Evolutionary conservation across 2,113 vertebrate species (phyloP), one percentile per base, ranked within the genome.

Genomic region (Menidia beryllina): DNA sequence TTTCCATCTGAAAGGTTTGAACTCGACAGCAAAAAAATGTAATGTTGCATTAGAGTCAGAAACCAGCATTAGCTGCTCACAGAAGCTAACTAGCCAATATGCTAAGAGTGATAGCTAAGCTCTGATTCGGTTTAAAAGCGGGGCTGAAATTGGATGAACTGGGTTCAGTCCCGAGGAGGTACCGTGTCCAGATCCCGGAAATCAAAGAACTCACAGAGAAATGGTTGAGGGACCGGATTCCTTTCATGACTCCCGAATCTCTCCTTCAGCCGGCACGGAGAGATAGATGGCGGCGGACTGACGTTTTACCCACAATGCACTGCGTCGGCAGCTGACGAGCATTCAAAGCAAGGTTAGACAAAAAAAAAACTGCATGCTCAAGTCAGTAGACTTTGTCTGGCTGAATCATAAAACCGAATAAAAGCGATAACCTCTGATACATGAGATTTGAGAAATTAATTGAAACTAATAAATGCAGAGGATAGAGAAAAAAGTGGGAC

Each of bases 231-330:
- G 83, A 69, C 17, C 75, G 82, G 56, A 93, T 84, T 78, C 87
- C 86, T 77, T 79, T 90, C 93, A 94, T 94, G 85, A 57, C 84
- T 91, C 53, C 36, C 5, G n/a, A 19, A 8, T 79, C 68, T 88
- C 83, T 89, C 86, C 89, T 90, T 90, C 87, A 85, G 53, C 81
- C 69, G 71, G 66, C 13, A 45, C 21, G 38, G 62, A 75, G 54
- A 67, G 61, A 79, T 50, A 23, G 14, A 88, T 83, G 64, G 69
- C 69, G 61, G 54, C 50, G 1, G 30, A 39, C n/a, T 71, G 20
- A 71, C 65, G 61, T 88, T 6, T 26, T 81, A 82, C 89, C 93
- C 91, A 90, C 59, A 84, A 88, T 72, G 11, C 92, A 71, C 52
- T 12, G 86, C 71, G 14, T 41, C 15, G 7, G 21, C 15, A 15